phyloP scores from a whole-genome alignment of 2,113 vertebrate species.

The Malaclemys terrapin region DNA sequence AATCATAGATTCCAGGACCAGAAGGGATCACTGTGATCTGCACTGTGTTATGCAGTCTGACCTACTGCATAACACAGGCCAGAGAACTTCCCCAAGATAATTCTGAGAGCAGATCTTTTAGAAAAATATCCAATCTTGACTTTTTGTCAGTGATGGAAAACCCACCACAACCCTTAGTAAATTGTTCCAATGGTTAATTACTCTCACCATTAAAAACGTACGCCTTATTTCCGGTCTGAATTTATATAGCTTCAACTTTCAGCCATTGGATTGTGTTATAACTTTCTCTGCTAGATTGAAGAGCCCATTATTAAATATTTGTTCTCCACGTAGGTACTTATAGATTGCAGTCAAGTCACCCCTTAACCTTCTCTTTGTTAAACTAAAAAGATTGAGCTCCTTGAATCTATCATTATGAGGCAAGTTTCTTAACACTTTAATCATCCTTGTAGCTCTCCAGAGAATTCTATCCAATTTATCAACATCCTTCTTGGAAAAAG shows the following conservation, averaged over 20 bases:
- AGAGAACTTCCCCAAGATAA: background rate
- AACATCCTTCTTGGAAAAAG: background rate
- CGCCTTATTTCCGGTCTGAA: background rate
- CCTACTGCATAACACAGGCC: background rate
- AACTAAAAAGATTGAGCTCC: background rate
- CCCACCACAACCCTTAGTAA: background rate
- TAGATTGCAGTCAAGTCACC: background rate
- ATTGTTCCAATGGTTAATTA: background rate
- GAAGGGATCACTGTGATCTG: background rate
- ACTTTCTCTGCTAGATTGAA: no score
- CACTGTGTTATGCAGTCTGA: background rate
- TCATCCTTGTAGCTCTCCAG: background rate
- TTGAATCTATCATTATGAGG: background rate
- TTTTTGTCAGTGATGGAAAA: background rate
- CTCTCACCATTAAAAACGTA: background rate
- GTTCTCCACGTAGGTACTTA: background rate
- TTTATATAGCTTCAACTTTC: background rate
- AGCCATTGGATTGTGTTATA: no score
- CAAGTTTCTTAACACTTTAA: background rate
- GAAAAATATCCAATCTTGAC: background rate
- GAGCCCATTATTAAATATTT: background rate
- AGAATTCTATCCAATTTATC: background rate
- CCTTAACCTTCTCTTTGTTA: background rate
- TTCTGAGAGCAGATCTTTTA: background rate
- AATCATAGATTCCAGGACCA: background rate